Evolutionary conservation across 2,888 invertebrate species (phyloP), one percentile per base, ranked within the genome.

Genomic region (Amphipoea oculea): DNA sequence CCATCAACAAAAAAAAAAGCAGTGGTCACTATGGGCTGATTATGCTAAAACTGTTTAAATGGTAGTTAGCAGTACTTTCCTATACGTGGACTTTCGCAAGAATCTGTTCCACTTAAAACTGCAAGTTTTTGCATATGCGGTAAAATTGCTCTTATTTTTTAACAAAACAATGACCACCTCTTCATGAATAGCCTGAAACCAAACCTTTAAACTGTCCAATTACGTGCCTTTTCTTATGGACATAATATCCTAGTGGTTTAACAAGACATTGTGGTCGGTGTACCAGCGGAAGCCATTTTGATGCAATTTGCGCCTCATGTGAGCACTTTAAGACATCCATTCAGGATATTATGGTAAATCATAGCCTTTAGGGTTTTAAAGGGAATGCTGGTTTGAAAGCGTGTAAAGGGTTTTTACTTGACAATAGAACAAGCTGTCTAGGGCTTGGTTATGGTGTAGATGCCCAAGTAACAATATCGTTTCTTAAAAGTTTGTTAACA

Each of bases 281-380:
- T n/a, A 67, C 54, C 75, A 75, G 76, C 73, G 77, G 77, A 79
- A 78, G 73, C 76, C 78, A 81, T 74, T 87, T 81, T 62, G 62
- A 4, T 51, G 78, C 67, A 78, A 85, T 85, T 85, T 80, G 14
- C 84, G 77, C 80, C 81, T 84, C 76, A 80, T 86, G 85, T 72
- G 76, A 76, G 6, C 40, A 66, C 60, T 40, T 86, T 68, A 74
- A 69, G 45, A 68, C 2, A 60, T 45, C 54, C 29, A 45, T 78
- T 45, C 4, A 29, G 74, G 36, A 73, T 60, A 79, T 74, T 79
- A 71, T 71, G n/a, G 60, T 62, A 83, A 82, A 86, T 78, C 51
- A 67, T 78, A 29, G 86, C 36, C 70, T 79, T 74, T 54, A 11
- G 36, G 23, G 17, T 17, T 36, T 68, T 2, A 63, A 20, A 1